Evolutionary conservation across 2,113 vertebrate genomes (phyloP).

Genomic region (Morphnarchus princeps): DNA sequence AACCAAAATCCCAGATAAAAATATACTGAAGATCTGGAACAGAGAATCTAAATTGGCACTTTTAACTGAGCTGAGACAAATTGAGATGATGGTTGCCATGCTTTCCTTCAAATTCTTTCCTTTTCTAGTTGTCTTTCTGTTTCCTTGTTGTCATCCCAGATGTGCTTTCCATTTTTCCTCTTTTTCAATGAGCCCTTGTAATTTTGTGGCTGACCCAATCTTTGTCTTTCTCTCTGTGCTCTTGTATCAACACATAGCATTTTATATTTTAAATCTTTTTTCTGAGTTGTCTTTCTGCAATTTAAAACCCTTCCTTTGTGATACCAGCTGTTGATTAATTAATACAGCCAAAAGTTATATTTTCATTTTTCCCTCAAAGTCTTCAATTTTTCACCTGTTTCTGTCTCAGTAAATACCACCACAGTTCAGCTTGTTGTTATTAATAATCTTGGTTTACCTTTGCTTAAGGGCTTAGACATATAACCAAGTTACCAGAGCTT

Average conservation of each 20-base stretch:
- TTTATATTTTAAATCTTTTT: background rate
- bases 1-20: constrained; percentile 65
- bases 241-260: background rate
- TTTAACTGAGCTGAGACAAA: constrained; percentile 50
- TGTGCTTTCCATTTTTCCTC: background rate
- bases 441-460: background rate
- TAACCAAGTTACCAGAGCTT: background rate
- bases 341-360: background rate
- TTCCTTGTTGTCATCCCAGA: constrained; percentile 13
- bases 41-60: constrained; percentile 62
- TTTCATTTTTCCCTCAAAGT: background rate
- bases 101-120: constrained; percentile 14
- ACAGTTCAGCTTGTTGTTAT: background rate
- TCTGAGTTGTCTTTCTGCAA: background rate
- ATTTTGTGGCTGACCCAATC: background rate
- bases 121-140: constrained; percentile 9
- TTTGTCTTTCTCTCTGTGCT: background rate
- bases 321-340: background rate
- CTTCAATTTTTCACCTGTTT: background rate
- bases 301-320: background rate
- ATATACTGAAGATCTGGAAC: constrained; percentile 62
- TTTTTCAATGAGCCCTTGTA: background rate
- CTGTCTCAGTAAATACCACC: background rate
- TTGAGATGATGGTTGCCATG: constrained; percentile 55
- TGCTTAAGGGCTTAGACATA: background rate